phyloP scores from a whole-genome alignment of 2,113 vertebrate genomes.

The Acrocephalus kingi region DNA sequence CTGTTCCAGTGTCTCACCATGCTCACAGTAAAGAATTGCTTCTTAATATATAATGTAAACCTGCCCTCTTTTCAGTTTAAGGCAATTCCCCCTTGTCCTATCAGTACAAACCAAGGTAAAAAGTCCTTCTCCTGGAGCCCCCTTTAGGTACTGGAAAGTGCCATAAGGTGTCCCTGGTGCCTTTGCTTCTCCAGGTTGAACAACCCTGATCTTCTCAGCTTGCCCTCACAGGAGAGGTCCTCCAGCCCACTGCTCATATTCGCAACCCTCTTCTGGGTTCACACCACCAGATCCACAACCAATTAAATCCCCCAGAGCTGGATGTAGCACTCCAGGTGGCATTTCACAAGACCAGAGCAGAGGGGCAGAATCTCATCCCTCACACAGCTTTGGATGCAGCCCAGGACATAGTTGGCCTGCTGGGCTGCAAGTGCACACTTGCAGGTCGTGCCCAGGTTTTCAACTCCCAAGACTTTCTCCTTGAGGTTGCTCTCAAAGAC shows the following conservation, averaged over 20 bases:
- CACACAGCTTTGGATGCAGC: neutral
- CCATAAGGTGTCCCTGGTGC: neutral
- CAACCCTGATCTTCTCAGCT: neutral
- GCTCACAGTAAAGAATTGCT: neutral
- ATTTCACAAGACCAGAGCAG: neutral
- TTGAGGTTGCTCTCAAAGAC: neutral
- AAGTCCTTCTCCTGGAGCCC: neutral
- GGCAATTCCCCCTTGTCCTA: neutral
- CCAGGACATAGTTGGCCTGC: neutral
- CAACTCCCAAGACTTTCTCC: neutral
- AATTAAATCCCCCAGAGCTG: neutral
- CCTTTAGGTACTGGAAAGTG: neutral
- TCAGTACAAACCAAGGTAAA: neutral
- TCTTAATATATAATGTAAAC: neutral
- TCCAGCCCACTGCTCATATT: neutral
- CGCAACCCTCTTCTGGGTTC: neutral
- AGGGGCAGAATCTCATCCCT: neutral
- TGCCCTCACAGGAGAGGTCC: neutral
- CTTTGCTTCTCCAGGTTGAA: neutral
- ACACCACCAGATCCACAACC: neutral
- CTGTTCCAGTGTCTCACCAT: neutral
- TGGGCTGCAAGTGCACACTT: neutral
- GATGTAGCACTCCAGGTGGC: neutral
- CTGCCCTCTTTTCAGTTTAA: neutral
- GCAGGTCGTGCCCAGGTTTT: neutral